These are phyloP conservation scores for Cepaea hortensis DNA, from an alignment of 2,888 invertebrate genomes.

Conservation along the genomic window DNA sequence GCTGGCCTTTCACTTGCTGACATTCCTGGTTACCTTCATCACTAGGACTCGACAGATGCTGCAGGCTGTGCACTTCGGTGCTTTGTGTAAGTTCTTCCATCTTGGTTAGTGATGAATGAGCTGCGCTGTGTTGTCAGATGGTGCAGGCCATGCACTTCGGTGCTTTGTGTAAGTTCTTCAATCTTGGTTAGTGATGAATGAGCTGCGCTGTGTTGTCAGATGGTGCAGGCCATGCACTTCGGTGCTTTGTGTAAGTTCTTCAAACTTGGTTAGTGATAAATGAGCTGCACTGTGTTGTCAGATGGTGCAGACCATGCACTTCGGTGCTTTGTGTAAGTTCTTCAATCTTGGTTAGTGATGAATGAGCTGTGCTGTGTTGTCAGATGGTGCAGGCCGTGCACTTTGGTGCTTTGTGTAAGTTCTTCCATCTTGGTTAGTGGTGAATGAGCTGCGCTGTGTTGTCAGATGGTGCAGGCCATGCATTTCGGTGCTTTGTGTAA, in stretches of 20 bases:
- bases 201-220: slow-evolving; percentile 31
- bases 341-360: too few relatives aligned
- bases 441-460: neutral
- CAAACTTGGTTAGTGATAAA: neutral
- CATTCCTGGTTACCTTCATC: slow-evolving; percentile 58
- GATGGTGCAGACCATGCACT: too few relatives aligned
- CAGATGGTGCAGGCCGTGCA: slow-evolving; percentile 50
- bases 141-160: slow-evolving; percentile 39
- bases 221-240: slow-evolving; percentile 58
- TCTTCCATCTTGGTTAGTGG: too few relatives aligned
- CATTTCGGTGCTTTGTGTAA: slow-evolving; percentile 60
- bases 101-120: too few relatives aligned
- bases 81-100: too few relatives aligned
- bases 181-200: too few relatives aligned
- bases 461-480: slow-evolving; percentile 53
- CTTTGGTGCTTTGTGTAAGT: too few relatives aligned
- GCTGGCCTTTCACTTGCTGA: slow-evolving; percentile 63
- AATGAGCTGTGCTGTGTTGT: neutral
- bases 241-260: slow-evolving; percentile 56
- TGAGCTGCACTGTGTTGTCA: too few relatives aligned
- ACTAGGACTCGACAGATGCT: slow-evolving; percentile 55
- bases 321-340: too few relatives aligned
- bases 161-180: too few relatives aligned
- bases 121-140: slow-evolving; percentile 34
- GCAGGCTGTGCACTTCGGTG: slow-evolving; percentile 57